Evolutionary conservation across 1,140 invertebrate species (phyloP), one percentile per base, ranked within the genome.

Genomic region (Drosophila tani): DNA sequence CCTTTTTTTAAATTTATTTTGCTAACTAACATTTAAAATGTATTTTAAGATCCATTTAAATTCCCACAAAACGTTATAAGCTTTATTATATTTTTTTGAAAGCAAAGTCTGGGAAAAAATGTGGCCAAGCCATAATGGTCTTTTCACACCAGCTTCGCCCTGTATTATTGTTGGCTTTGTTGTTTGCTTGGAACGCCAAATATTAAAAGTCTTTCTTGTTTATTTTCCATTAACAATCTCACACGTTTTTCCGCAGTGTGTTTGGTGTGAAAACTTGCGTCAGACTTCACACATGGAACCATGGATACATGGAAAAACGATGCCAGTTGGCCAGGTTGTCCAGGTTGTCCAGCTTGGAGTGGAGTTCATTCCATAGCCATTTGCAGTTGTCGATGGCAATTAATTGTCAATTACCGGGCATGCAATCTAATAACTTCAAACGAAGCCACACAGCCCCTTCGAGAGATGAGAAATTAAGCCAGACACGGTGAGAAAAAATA

Each of bases 251-350:
- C 19, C 53, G 51, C 53, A 35, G 12, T 38, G 21, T 51, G 56
- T 35, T 46, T 41, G 71, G 82, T 86, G 82, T 85, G 75, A 82
- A 86, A 86, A 82, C 73, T 75, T 73, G 82, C 74, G 82, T 70
- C 68, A 65, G 63, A 75, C 57, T 67, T 86, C 66, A 65, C 81
- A 84, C 81, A 64, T 17, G 17, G 17, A 40, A 17, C 29, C 29
- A 32, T 32, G 29, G 29, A 9, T 32, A 35, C 32, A 11, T 29
- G 17, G 27, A 40, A 27, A 56, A 35, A 17, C 19, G 38, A 12
- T 38, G 51, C 57, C 35, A 56, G 35, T 56, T 56, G 32, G 21
- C 32, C 14, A 5, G 6, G 35, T 7, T 53, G 53, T 40, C 19
- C 11, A 38, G n/a, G 32, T 7, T 51, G 45, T 14, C 38, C 14